Evolutionary conservation across 2,113 vertebrate species (phyloP).

Genomic region (Polypterus bichir): DNA sequence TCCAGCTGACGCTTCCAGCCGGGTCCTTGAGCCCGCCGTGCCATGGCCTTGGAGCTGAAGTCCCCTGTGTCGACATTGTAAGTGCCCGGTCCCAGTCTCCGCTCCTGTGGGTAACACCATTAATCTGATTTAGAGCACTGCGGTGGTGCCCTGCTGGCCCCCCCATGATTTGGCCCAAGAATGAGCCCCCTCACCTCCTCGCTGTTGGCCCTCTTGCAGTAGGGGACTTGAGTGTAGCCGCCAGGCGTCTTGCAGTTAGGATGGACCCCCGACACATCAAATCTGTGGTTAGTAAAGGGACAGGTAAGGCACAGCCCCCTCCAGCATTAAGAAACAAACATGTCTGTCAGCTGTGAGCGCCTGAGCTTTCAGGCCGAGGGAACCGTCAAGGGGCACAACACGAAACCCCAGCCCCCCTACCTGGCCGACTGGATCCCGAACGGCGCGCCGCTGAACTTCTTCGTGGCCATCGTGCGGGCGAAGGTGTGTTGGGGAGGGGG

Average conservation of each 20-base stretch:
- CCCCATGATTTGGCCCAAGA: not conserved
- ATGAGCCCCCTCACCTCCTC: conserved; percentile 26
- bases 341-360: no score
- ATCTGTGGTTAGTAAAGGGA: conserved; percentile 22
- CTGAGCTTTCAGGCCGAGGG: not conserved
- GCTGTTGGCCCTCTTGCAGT: conserved; percentile 25
- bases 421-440: conserved; percentile 36
- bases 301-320: no score
- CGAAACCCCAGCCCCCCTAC: conserved; percentile 18
- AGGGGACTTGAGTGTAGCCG: conserved; percentile 28
- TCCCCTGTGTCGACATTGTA: conserved; percentile 30
- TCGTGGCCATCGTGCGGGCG: conserved; percentile 12
- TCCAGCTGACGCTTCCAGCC: conserved; percentile 37
- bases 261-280: conserved; percentile 36
- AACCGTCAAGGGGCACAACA: not conserved
- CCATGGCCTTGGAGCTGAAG: conserved; percentile 28
- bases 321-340: no score
- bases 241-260: conserved; percentile 31
- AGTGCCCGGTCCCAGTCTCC: conserved; percentile 39
- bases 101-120: conserved; percentile 24
- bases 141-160: no score
- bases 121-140: no score
- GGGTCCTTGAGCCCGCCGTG: conserved; percentile 21
- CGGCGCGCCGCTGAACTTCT: conserved; percentile 28
- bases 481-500: no score